phyloP scores from a whole-genome alignment of 2,888 invertebrate genomes.

The Apamea sordens region DNA sequence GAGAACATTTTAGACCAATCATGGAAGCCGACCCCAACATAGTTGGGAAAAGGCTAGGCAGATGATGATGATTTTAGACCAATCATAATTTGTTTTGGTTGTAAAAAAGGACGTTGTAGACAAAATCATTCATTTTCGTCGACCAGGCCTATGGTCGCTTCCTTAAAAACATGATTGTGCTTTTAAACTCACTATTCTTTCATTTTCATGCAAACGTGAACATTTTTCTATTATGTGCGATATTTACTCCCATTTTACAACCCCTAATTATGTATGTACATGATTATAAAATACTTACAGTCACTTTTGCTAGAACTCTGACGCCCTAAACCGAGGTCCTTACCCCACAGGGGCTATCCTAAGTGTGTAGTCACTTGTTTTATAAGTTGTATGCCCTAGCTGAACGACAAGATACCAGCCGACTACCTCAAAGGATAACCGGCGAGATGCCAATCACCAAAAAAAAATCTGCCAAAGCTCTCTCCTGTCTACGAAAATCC shows the following conservation, averaged over 20 bases:
- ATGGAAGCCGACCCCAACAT: no score
- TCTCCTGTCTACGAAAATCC: not conserved
- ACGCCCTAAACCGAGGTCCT: no score
- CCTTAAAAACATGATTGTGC: not conserved
- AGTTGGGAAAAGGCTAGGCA: no score
- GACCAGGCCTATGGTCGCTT: not conserved
- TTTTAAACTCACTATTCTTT: not conserved
- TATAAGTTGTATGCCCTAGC: no score
- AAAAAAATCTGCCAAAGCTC: not conserved
- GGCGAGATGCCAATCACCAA: no score
- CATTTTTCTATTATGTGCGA: not conserved
- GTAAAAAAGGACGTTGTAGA: not conserved
- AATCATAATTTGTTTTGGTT: not conserved
- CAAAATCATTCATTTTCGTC: not conserved
- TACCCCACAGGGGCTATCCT: no score
- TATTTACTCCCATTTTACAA: not conserved
- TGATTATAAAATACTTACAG: no score
- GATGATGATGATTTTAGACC: no score
- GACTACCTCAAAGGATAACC: no score
- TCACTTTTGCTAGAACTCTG: no score
- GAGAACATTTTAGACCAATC: not conserved
- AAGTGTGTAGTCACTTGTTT: no score
- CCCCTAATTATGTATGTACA: not conserved
- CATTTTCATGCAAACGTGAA: not conserved
- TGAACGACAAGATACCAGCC: no score